Percentiles rank a stretch among this genome's conserved stretches.
These are phyloP conservation scores for Perccottus glenii DNA, from an alignment of 2,113 vertebrate species.

Conservation along the genomic window DNA sequence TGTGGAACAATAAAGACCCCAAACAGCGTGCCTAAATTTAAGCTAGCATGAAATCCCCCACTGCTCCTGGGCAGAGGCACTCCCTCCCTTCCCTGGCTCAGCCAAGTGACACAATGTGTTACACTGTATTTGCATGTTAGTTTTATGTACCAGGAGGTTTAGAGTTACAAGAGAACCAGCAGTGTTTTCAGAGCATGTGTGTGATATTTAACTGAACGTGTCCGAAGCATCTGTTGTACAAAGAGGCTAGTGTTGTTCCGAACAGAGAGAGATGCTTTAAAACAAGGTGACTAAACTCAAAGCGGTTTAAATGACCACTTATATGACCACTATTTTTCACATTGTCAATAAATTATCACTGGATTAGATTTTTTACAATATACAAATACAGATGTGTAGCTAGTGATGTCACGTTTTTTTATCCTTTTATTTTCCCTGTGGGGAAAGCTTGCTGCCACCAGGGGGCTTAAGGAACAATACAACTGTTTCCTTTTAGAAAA, in stretches of 20 bases:
- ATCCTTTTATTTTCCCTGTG: no score
- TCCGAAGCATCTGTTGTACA: constrained; percentile 69
- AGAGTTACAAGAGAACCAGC: constrained; percentile 38
- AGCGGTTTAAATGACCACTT: no score
- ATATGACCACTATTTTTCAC: no score
- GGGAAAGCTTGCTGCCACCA: no score
- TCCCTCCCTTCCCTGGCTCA: constrained; percentile 45
- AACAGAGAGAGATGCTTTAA: constrained; percentile 4
- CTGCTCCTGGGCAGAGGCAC: constrained; percentile 61
- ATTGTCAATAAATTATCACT: no score
- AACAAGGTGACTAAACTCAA: constrained; percentile 9
- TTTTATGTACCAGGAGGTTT: constrained; percentile 57
- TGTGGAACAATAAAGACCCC: constrained; percentile 73
- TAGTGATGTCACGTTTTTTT: no score
- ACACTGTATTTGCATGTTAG: constrained; percentile 58
- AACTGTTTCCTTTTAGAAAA: no score
- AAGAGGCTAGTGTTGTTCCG: constrained; percentile 17
- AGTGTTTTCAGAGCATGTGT: constrained; percentile 4
- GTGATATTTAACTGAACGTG: constrained; percentile 56
- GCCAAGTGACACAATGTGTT: constrained; percentile 33
- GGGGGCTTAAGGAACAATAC: no score
- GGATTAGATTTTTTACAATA: no score
- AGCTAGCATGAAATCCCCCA: constrained; percentile 73
- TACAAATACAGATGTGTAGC: no score
- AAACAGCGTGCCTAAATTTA: constrained; percentile 70